Evolutionary conservation across 1,140 invertebrate genomes (phyloP).

Genomic region (Oscheius sp.): DNA sequence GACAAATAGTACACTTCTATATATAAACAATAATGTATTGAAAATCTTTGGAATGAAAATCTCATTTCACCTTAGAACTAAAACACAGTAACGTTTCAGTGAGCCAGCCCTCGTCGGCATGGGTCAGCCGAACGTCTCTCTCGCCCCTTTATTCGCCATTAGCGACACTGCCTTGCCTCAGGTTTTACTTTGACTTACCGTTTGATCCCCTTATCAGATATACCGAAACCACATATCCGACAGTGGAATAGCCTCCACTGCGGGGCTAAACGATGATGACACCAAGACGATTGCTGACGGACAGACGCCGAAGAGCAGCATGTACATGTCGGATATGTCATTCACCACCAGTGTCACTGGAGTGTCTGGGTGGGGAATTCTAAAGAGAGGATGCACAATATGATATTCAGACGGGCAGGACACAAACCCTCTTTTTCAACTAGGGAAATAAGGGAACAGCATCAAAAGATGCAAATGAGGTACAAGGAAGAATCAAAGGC

Average conservation of each 20-base stretch:
- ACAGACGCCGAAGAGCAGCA: conserved; percentile 8
- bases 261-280: conserved; percentile 22
- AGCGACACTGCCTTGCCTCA: conserved; percentile 23
- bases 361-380: background rate
- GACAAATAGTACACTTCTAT: background rate
- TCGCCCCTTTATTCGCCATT: background rate
- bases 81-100: too few species aligned
- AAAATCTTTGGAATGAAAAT: too few species aligned
- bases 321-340: conserved; percentile 15
- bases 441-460: conserved; percentile 57
- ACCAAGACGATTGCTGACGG: conserved; percentile 12
- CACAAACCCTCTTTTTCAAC: conserved; percentile 59
- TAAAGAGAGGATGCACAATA: conserved; percentile 27
- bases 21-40: conserved; percentile 27
- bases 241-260: conserved; percentile 27
- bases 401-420: conserved; percentile 13
- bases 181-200: background rate
- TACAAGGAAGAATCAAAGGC: conserved; percentile 50
- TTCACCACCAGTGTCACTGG: background rate
- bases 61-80: too few species aligned
- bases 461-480: conserved; percentile 51
- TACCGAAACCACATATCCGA: conserved; percentile 25
- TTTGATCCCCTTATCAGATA: conserved; percentile 19
- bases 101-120: conserved; percentile 29
- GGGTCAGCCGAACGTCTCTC: background rate